Evolutionary conservation across 2,888 invertebrate species (phyloP).

Genomic region (Carcina quercana): DNA sequence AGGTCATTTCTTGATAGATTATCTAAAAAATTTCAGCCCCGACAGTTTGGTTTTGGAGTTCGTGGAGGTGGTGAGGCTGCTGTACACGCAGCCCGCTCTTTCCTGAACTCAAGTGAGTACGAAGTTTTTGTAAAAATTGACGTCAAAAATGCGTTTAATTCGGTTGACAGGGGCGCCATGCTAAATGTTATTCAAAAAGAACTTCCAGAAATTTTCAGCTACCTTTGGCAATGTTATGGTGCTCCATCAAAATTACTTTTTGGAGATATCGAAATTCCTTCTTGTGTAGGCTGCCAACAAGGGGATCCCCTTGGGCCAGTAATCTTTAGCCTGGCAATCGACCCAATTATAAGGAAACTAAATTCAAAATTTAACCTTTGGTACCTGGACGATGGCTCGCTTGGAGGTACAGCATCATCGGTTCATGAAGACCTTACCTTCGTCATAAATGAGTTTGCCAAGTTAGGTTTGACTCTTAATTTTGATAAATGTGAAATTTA

Average conservation of each 20-base stretch:
- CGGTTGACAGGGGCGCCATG: conserved; percentile 1
- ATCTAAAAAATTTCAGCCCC: neutral
- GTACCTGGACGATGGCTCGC: neutral
- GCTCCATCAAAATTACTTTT: neutral
- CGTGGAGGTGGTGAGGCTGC: conserved; percentile 1
- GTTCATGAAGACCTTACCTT: too few species aligned
- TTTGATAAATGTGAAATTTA: too few species aligned
- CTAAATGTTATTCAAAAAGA: neutral
- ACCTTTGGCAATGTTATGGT: neutral
- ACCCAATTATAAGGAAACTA: neutral
- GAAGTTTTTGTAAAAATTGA: conserved; percentile 3
- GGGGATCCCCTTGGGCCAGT: neutral
- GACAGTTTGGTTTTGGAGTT: conserved; percentile 2
- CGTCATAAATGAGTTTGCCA: too few species aligned
- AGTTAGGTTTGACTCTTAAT: too few species aligned
- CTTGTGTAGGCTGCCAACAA: neutral
- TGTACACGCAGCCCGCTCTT: too few species aligned
- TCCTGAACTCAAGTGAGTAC: too few species aligned
- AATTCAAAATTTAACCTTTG: neutral
- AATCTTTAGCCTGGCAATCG: neutral
- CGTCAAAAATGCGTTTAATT: conserved; percentile 4
- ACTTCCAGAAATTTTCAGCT: neutral
- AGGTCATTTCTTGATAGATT: neutral
- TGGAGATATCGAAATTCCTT: neutral
- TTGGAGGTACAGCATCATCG: too few species aligned